Evolutionary conservation across 2,797 vertebrate genomes (phyloP).

Genomic region (Pelobates cultripes): DNA sequence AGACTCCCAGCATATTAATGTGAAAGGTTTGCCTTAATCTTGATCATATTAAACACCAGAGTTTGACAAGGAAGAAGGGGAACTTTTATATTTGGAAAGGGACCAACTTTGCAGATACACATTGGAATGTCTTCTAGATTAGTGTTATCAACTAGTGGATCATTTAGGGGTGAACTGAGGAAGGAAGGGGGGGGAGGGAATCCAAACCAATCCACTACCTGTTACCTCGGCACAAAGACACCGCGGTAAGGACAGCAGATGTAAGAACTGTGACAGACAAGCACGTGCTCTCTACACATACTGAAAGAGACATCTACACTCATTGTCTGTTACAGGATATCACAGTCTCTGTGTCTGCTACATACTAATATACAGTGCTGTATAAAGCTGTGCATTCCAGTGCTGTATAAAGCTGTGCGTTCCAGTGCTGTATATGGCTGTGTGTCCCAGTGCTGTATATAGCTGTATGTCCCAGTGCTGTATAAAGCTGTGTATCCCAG

Average conservation of each 20-base stretch:
- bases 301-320: no score
- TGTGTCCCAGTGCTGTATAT: background rate
- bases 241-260: background rate
- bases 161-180: background rate
- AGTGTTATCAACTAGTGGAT: background rate
- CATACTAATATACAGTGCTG: no score
- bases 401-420: no score
- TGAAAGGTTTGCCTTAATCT: no score
- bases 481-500: background rate
- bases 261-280: background rate
- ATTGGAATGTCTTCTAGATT: no score
- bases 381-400: background rate
- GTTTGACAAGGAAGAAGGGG: no score
- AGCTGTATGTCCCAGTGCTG: background rate
- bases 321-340: no score
- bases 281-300: background rate
- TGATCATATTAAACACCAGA: no score
- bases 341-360: no score
- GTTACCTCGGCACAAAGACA: background rate
- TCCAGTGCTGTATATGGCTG: background rate
- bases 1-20: no score
- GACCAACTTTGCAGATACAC: no score
- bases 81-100: no score
- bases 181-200: conserved; percentile 17
- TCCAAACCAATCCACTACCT: conserved; percentile 6